Conservation (phyloP, 2,797 vertebrate species). For the Cyclura pinguis region DNA sequence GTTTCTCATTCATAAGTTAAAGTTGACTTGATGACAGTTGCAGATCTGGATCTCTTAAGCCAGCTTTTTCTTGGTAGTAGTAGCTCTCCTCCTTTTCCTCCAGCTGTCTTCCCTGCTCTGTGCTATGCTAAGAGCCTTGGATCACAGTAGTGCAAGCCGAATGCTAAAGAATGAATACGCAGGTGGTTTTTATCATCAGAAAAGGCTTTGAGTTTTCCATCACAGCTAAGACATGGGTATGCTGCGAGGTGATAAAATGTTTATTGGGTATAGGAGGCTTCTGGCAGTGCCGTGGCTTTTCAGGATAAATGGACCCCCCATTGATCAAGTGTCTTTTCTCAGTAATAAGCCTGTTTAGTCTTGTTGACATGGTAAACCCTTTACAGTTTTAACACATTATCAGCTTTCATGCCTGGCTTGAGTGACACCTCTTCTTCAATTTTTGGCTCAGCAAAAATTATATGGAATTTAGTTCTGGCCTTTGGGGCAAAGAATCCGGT, state of each 20-base stretch:
- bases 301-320: not conserved
- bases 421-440: conserved; percentile 2
- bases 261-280: conserved; percentile 8
- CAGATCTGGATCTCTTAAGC: no score
- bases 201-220: not conserved
- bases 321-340: not conserved
- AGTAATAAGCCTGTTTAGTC: conserved; percentile 20
- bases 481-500: not conserved
- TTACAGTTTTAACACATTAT: conserved; percentile 20
- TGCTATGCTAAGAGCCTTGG: not conserved
- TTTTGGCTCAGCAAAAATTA: not conserved
- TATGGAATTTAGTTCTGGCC: not conserved
- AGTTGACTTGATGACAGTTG: no score
- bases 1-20: no score
- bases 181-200: not conserved
- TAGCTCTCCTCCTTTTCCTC: not conserved
- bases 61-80: not conserved
- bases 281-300: not conserved
- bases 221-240: not conserved
- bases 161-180: not conserved
- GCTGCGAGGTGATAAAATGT: conserved; percentile 26
- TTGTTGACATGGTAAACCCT: conserved; percentile 18
- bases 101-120: not conserved
- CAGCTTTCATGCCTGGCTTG: conserved; percentile 14
- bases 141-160: not conserved